Conservation (phyloP, 2,113 vertebrate species). For the Lonchura striata region DNA sequence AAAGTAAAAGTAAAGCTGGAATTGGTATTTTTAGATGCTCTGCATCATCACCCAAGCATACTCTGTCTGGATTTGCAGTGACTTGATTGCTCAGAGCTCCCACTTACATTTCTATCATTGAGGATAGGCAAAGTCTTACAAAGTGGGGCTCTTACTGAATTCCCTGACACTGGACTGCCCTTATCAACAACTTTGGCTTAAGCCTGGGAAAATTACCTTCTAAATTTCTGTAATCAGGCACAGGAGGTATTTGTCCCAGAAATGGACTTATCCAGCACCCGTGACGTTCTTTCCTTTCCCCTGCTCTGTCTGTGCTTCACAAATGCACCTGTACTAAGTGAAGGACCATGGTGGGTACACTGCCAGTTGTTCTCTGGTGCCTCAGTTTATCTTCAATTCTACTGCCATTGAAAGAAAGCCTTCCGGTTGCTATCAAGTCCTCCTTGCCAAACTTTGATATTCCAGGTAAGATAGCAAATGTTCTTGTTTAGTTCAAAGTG, state of each 20-base stretch:
- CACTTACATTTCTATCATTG: background rate
- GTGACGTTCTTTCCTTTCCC: background rate
- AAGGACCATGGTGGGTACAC: fast-evolving
- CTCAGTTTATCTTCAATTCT: background rate
- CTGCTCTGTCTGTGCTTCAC: background rate
- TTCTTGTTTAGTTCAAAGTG: background rate
- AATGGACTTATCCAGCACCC: background rate
- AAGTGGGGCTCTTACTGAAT: background rate
- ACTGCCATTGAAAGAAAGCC: background rate
- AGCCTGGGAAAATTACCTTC: background rate
- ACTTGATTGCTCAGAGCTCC: background rate
- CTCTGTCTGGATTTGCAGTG: background rate
- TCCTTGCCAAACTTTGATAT: background rate
- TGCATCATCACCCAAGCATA: background rate
- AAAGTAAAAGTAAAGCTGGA: slow-evolving; percentile 4
- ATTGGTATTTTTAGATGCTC: background rate
- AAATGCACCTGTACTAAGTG: fast-evolving
- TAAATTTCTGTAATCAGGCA: background rate
- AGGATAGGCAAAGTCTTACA: background rate
- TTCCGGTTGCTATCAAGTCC: background rate
- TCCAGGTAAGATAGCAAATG: background rate
- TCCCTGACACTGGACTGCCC: background rate
- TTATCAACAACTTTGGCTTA: background rate
- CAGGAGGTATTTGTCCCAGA: background rate
- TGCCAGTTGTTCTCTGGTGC: fast-evolving